Evolutionary conservation across 2,113 vertebrate genomes (phyloP), one percentile per base, ranked within the genome.

Genomic region (Chinchilla lanigera): DNA sequence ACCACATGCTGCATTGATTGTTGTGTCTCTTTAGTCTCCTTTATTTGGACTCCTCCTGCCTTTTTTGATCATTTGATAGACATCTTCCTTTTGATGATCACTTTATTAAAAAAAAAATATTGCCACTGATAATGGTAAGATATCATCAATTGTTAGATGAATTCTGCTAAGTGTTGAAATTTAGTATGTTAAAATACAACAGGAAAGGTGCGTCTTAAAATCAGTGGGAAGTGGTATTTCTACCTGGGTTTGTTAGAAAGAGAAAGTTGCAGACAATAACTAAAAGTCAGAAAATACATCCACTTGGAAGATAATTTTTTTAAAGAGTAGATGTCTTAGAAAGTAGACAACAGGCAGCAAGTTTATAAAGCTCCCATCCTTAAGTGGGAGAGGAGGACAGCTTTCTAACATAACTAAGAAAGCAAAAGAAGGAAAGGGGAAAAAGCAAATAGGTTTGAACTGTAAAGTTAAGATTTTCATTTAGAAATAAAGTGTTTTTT

Each of bases 261-360:
- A 88, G 35, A 85, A 93, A 92, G 65, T 52, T 82, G 6, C n/a
- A 92, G 44, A 80, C 86, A 92, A 89, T 61, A 86, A 95, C 91
- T 82, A 96, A 89, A 96, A 94, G 56, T 86, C 82, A 93, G 30
- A 83, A 97, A 95, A 89, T 52, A 82, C 50, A 61, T 14, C 65
- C n/a, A 75, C 12, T 41, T 83, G n/a, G 26, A 87, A 75, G 94
- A 58, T 3, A 4, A 14, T 75, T 81, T 81, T 61, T 89, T n/a
- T 44, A 4, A 26, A 95, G 60, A 69, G 3, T 52, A 81, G 56
- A 89, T 89, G 63, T 24, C 61, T 97, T 10, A 16, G 78, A 69
- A 94, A 89, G 63, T 96, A 95, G 90, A 73, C 65, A 85, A 81
- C 33, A 93, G 75, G n/a, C 9, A 93, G 90, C 81, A 93, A 87